Evolutionary conservation across 1,140 invertebrate genomes (phyloP).

Genomic region (Cydia splendana): DNA sequence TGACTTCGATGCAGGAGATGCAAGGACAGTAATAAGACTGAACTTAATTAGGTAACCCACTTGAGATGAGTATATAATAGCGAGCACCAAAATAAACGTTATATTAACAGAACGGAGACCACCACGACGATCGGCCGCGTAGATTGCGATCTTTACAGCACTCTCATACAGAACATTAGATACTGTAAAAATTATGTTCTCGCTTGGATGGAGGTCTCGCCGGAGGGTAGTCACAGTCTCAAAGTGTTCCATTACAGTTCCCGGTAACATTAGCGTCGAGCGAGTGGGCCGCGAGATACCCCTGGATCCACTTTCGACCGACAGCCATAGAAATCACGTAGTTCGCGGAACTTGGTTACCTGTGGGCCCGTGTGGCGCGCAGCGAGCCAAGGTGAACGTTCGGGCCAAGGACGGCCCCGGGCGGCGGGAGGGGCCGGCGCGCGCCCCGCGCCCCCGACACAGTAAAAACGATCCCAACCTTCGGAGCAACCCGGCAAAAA

Average conservation of each 20-base stretch:
- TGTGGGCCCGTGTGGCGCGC: constrained; percentile 65
- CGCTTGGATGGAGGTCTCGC: constrained; percentile 42
- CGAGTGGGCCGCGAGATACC: constrained; percentile 58
- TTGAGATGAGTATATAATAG: constrained; percentile 52
- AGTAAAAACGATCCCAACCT: constrained; percentile 70
- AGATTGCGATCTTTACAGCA: constrained; percentile 41
- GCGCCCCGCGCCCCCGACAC: constrained; percentile 45
- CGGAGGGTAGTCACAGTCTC: constrained; percentile 54
- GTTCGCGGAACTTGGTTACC: constrained; percentile 78
- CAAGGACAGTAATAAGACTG: not conserved
- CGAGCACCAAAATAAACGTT: constrained; percentile 42
- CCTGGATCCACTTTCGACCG: constrained; percentile 70
- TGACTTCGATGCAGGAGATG: not conserved
- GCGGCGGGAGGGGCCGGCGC: constrained; percentile 51
- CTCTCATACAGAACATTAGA: constrained; percentile 55
- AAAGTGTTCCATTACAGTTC: constrained; percentile 73
- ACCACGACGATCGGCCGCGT: constrained; percentile 51
- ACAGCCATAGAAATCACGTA: constrained; percentile 77
- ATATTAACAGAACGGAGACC: constrained; percentile 52
- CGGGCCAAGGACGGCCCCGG: constrained; percentile 73
- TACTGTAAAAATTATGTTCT: constrained; percentile 52
- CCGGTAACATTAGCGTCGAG: constrained; percentile 66
- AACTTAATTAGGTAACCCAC: not conserved
- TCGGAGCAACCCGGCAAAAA: constrained; percentile 72
- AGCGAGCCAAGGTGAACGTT: constrained; percentile 76